Base-by-base conservation (phyloP, 2,113 vertebrate genomes). In the Erinaceus europaeus region DNA sequence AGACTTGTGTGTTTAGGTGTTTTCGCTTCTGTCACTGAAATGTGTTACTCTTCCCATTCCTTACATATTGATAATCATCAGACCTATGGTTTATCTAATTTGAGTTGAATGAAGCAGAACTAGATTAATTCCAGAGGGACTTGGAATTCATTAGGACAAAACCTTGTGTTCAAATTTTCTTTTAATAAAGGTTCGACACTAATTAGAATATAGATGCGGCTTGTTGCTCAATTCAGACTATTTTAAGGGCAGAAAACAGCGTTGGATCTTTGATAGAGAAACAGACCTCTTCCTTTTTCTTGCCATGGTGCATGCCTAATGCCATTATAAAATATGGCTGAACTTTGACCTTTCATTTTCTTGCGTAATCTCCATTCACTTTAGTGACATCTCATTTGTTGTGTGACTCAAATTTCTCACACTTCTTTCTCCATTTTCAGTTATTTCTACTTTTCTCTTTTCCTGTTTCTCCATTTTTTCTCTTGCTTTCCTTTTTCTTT, bases 31-130 rank as follows among this genome's bases (percentile, higher is more conserved):
- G 76, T 84, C 55, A 12, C 8, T 20, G 55, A 57, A 59, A 53
- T 55, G 15, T 13, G 69, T 84, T 83, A 44, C 32, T 44, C 72
- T 69, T 57, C 17, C 89, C 27, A 34, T 20, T 6, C 14, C 27
- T 57, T 27, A 13, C 0, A 0, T 79, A 64, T 40, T 82, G 90
- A 86, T 75, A 72, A 75, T 44, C 17, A 48, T 71, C 68, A 83
- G 52, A 79, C 38, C 64, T 20, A 13, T 52, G 67, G 42, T 62
- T 91, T 62, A 77, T 64, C 0, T 14, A 89, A 93, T 80, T 71
- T 61, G 36, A 86, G 80, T 8, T 48, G 83, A 82, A 72, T 55
- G 42, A 89, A 91, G 74, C 84, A 94, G 93, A 95, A 62, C 65
- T 90, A 79, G 77, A 52, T 87, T 62, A 36, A 53, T 20, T 84